Evolutionary conservation across 92 coral and sea anemone species (phyloP), one percentile per base, ranked within the genome.

Genomic region (Nematostella vectensis): DNA sequence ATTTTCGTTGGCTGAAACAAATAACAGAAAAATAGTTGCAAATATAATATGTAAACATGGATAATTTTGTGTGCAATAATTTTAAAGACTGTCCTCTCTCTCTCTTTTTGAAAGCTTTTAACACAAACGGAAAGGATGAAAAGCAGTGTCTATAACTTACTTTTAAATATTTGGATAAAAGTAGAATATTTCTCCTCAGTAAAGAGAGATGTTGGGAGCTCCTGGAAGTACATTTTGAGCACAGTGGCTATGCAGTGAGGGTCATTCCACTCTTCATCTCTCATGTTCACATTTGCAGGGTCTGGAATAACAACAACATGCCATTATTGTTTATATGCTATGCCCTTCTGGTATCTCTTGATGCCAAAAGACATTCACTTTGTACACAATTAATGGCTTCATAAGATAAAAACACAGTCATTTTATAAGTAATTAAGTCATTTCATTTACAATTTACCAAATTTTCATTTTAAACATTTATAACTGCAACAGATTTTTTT

Each of bases 221-320:
- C 96, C 55, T 81, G 74, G 4, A 91, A 62, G 53, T 77, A 91
- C 53, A 75, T 62, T 52, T 65, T 71, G 4, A 91, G 61, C 25
- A 86, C 98, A 25, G 95, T 38, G 0, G 98, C 81, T 36, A 81
- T 62, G 47, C 87, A 88, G 47, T 81, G 88, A 10, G 98, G 96
- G 48, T 75, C 70, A 13, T 63, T 51, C 98, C 98, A 91, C 58
- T 91, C 98, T 49, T 91, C 88, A 28, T 88, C 98, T 29, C 67
- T 65, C 98, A 91, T 91, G 40, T 81, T 71, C 3, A 91, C 97
- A 29, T 68, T 55, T 50, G 48, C 70, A 1, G 85, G 76, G 66
- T 81, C 96, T 88, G 67, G 22, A 26, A 51, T 3, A 8, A 40
- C 29, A 50, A 2, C 36, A 31, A 31, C 4, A 11, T 28, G 44